Base-by-base conservation (phyloP, 2,797 vertebrate species). In the Fistularia tabacaria region DNA sequence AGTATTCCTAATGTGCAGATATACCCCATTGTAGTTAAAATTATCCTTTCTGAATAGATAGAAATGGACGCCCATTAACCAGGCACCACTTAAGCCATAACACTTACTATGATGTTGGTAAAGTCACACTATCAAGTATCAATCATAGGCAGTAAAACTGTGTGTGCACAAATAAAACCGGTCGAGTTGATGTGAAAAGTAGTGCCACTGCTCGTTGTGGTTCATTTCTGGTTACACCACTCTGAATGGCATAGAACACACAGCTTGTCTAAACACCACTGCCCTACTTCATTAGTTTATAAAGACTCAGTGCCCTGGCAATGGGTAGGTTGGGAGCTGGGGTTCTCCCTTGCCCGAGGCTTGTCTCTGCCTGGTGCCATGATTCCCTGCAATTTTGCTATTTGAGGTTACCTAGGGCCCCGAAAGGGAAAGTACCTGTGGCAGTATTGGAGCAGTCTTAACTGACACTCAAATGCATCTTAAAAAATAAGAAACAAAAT, bases 341-440 rank as follows among this genome's bases (percentile, higher is more conserved):
- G 57, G 62, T 71, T 79, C 69, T 83, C 62, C 49, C 41, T 58
- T 71, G 76, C 72, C 76, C 15, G 60, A 80, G 71, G 78, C 77
- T 81, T 40, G 64, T 89, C 87, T 86, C 82, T 14, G 80, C 82
- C 85, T 89, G 87, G 89, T 89, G 84, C 88, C 80, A 80, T 77
- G 68, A 64, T 62, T 67, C 74, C 59, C 73, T 61, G 50, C 59
- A 65, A 57, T 76, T 80, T 72, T 66, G 52, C 74, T 71, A 70
- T 65, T 61, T 6, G 15, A 66, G 66, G 71, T 52, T 58, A 54
- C 64, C 49, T 59, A 37, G 36, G 12, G 14, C 14, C 47, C 38
- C 41, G 52, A 44, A 69, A 46, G 58, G 59, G 42, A 55, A 3
- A 7, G 46, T 69, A 58, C 50, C 58, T 48, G 43, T 13, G 43